Evolutionary conservation across 2,797 vertebrate genomes (phyloP).

Genomic region (Odontamblyopus lacepedii): DNA sequence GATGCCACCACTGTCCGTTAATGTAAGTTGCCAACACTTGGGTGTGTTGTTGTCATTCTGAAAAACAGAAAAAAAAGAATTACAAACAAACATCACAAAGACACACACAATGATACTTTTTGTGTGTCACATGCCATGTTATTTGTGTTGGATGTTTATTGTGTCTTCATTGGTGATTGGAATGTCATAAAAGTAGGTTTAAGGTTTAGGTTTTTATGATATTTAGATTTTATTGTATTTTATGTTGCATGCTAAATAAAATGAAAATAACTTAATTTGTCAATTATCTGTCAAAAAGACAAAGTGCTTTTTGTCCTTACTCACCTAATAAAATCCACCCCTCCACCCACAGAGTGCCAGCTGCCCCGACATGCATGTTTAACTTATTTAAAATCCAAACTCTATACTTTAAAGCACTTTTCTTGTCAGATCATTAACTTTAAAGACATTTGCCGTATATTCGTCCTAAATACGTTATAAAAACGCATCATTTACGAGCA

Average conservation of each 20-base stretch:
- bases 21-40: constrained; percentile 56
- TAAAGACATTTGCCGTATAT: neutral
- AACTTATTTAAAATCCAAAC: neutral
- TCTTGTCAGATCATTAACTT: neutral
- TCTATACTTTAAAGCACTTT: neutral
- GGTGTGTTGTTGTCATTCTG: constrained; percentile 65
- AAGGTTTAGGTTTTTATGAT: neutral
- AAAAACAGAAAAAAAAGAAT: constrained; percentile 5
- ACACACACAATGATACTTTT: neutral
- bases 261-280: constrained; percentile 9
- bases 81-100: neutral
- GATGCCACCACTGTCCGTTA: constrained; percentile 20
- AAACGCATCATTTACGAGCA: neutral
- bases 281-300: constrained; percentile 59
- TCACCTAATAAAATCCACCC: constrained; percentile 26
- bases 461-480: neutral
- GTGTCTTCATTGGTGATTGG: neutral
- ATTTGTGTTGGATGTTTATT: neutral
- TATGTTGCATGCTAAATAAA: neutral
- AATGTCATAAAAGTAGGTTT: neutral
- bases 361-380: constrained; percentile 53
- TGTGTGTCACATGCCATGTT: neutral
- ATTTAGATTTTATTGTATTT: neutral
- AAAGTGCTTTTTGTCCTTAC: constrained; percentile 29
- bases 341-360: constrained; percentile 52